Conservation (phyloP, 2,888 invertebrate genomes). For the Pheosia tremula region DNA sequence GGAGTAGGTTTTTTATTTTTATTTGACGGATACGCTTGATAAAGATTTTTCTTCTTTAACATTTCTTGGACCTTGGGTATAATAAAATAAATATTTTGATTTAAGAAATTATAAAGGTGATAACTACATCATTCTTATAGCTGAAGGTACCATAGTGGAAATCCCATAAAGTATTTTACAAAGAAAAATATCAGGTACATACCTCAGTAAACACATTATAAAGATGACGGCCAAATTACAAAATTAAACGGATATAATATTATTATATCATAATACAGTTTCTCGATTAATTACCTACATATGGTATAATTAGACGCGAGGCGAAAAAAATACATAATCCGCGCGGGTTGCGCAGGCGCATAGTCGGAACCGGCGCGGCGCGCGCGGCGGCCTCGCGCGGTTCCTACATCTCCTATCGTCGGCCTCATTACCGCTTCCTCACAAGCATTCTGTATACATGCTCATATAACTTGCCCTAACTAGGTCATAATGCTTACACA, state of each 20-base stretch:
- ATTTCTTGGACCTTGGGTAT: neutral
- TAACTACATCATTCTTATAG: no score
- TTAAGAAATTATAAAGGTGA: no score
- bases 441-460: slow-evolving; percentile 32
- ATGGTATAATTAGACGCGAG: slow-evolving; percentile 14
- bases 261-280: slow-evolving; percentile 38
- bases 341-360: slow-evolving; percentile 19
- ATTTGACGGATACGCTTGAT: neutral
- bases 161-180: neutral
- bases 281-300: slow-evolving; percentile 28
- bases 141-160: no score
- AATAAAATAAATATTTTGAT: neutral
- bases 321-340: slow-evolving; percentile 29
- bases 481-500: slow-evolving; percentile 43
- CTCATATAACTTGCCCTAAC: slow-evolving; percentile 37
- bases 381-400: slow-evolving; percentile 49
- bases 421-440: slow-evolving; percentile 67
- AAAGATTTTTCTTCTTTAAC: neutral
- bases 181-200: neutral
- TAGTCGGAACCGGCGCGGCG: slow-evolving; percentile 39
- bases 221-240: slow-evolving; percentile 33
- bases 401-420: slow-evolving; percentile 57
- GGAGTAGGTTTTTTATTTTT: neutral
- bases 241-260: slow-evolving; percentile 28
- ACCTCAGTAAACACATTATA: neutral